Evolutionary conservation across 2,797 vertebrate species (phyloP).

Genomic region (Lerista edwardsae): DNA sequence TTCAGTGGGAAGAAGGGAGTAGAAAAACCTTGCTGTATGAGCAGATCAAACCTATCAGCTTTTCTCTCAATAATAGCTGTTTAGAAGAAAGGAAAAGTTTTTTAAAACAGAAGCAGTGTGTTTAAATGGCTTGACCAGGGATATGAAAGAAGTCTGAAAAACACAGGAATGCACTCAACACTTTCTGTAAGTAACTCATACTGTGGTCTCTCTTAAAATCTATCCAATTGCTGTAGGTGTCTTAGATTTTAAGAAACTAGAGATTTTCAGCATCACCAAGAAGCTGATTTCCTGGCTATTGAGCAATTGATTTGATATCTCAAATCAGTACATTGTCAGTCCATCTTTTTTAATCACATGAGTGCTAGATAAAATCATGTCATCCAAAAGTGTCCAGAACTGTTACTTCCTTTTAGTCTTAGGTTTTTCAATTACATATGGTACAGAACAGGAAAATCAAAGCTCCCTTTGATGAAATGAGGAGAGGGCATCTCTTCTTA

Average conservation of each 20-base stretch:
- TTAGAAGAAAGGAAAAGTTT: background rate
- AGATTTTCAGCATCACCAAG: background rate
- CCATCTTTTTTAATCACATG: background rate
- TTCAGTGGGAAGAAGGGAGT: too few species aligned
- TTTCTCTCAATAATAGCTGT: background rate
- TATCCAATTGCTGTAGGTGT: background rate
- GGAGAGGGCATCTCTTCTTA: conserved; percentile 24
- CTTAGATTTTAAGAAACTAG: background rate
- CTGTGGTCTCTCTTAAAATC: background rate
- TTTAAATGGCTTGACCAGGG: too few species aligned
- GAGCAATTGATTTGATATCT: background rate
- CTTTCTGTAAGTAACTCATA: background rate
- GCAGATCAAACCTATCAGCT: too few species aligned
- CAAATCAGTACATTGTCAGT: background rate
- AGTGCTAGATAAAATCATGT: background rate
- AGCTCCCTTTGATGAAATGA: conserved; percentile 44
- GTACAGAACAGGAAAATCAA: conserved; percentile 37
- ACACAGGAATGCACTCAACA: background rate
- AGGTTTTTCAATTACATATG: conserved; percentile 33
- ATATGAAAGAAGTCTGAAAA: background rate
- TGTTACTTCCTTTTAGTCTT: conserved; percentile 27
- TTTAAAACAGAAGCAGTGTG: background rate
- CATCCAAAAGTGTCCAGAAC: background rate
- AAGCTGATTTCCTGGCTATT: background rate
- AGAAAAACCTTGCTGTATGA: too few species aligned